These are phyloP conservation scores for Tetragonisca angustula DNA, from an alignment of 2,888 invertebrate species.

Conservation along the genomic window DNA sequence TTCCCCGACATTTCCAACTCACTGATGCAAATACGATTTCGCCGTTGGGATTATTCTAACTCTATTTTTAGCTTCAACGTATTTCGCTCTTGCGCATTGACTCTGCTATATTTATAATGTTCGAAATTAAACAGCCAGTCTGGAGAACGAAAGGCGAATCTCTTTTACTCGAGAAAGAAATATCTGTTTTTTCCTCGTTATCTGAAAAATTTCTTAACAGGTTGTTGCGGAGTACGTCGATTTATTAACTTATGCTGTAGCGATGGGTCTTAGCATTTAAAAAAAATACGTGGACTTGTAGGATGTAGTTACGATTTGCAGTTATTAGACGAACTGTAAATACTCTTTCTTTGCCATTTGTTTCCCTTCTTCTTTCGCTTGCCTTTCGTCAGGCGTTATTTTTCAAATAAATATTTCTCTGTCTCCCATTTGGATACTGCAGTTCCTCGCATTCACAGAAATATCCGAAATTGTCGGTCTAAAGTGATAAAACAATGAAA, in stretches of 20 bases:
- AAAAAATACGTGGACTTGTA: too few species aligned
- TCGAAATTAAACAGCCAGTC: not conserved
- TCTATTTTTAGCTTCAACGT: not conserved
- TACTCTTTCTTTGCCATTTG: too few species aligned
- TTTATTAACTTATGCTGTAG: not conserved
- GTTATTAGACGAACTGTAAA: too few species aligned
- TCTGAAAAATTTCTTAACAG: not conserved
- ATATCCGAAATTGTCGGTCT: not conserved
- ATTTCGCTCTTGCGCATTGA: not conserved
- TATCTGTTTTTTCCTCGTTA: not conserved
- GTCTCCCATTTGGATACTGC: not conserved
- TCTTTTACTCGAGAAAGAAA: not conserved
- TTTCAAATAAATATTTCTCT: not conserved
- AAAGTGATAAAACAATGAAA: too few species aligned
- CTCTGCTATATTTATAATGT: not conserved
- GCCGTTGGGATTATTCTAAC: not conserved
- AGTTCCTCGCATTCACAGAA: not conserved
- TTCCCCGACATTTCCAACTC: not conserved
- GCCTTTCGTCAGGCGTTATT: too few species aligned
- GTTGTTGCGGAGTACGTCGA: not conserved
- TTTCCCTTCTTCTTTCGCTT: too few species aligned
- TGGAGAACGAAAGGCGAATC: not conserved
- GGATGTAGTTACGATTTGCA: too few species aligned
- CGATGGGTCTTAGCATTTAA: too few species aligned
- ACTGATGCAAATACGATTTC: constrained; percentile 12